Percentiles rank a stretch among this genome's conserved stretches.
Evolutionary conservation across 2,797 vertebrate genomes (phyloP).

Genomic region (Crocidura indochinensis): DNA sequence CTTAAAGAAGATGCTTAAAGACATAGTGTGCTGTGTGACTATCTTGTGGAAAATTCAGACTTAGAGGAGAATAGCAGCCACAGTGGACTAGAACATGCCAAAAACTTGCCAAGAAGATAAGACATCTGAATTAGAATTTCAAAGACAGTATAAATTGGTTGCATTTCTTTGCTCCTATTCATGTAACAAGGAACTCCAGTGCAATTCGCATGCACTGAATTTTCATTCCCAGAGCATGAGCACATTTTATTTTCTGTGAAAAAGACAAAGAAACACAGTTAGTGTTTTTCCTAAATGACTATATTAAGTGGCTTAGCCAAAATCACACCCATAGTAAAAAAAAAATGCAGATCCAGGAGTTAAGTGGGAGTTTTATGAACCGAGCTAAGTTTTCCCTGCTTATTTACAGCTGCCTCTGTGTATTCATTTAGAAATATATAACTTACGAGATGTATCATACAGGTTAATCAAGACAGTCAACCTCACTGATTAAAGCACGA

Average conservation of each 20-base stretch:
- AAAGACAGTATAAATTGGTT: neutral
- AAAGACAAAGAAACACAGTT: conserved; percentile 52
- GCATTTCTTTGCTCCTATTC: neutral
- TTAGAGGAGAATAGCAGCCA: neutral
- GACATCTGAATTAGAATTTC: neutral
- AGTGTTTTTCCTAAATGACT: conserved; percentile 12
- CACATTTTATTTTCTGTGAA: neutral
- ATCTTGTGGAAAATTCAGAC: neutral
- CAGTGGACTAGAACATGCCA: neutral
- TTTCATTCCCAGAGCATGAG: neutral
- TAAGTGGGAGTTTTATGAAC: conserved; percentile 55
- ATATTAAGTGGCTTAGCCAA: conserved; percentile 55
- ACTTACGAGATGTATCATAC: conserved; percentile 85
- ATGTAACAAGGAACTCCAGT: neutral
- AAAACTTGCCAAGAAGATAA: neutral
- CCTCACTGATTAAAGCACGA: conserved; percentile 84
- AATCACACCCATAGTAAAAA: conserved; percentile 49
- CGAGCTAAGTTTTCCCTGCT: conserved; percentile 77
- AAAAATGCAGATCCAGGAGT: conserved; percentile 20
- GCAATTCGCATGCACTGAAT: neutral
- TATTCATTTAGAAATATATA: conserved; percentile 85
- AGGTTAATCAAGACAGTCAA: conserved; percentile 86
- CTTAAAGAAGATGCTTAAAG: too few species aligned
- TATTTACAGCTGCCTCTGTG: conserved; percentile 77
- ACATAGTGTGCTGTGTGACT: too few species aligned